A percentile compares a stretch with the other conserved stretches of the same genome.
phyloP scores from a whole-genome alignment of 92 coral and sea anemone genomes.

The Virgularia gustaviana region DNA sequence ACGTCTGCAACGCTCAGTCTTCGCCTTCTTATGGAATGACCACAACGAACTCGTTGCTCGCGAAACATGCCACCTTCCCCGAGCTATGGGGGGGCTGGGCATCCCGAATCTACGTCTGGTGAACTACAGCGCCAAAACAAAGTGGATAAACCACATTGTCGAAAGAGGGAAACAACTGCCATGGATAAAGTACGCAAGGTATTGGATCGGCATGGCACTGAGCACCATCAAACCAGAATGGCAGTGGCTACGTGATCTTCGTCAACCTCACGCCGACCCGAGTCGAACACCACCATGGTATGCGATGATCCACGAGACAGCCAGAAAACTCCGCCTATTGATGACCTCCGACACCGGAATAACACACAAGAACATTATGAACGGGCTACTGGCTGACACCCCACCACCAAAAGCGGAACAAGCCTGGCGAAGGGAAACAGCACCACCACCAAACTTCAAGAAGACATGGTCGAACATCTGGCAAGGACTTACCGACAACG shows the following conservation, averaged over 20 bases:
- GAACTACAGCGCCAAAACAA: not conserved
- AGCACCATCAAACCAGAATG: constrained; percentile 16
- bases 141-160: constrained; percentile 2
- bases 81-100: not conserved
- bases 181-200: constrained; percentile 26
- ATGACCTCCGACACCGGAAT: not conserved
- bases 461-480: constrained; percentile 10
- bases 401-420: not conserved
- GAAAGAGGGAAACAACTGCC: not conserved
- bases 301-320: not conserved
- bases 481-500: not conserved
- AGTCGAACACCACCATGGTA: not conserved
- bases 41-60: constrained; percentile 21
- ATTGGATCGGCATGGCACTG: constrained; percentile 8
- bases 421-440: not conserved
- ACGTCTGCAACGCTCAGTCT: not conserved
- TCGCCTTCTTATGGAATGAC: constrained; percentile 11
- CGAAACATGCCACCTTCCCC: not conserved
- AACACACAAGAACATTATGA: not conserved
- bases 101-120: not conserved
- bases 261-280: constrained; percentile 33
- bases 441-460: not conserved
- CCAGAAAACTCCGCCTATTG: not conserved
- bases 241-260: constrained; percentile 5
- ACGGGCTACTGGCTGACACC: not conserved